Percentiles rank a stretch among this genome's conserved stretches.
Evolutionary conservation across 2,888 invertebrate genomes (phyloP).

Genomic region (Drosophila prostipennis): DNA sequence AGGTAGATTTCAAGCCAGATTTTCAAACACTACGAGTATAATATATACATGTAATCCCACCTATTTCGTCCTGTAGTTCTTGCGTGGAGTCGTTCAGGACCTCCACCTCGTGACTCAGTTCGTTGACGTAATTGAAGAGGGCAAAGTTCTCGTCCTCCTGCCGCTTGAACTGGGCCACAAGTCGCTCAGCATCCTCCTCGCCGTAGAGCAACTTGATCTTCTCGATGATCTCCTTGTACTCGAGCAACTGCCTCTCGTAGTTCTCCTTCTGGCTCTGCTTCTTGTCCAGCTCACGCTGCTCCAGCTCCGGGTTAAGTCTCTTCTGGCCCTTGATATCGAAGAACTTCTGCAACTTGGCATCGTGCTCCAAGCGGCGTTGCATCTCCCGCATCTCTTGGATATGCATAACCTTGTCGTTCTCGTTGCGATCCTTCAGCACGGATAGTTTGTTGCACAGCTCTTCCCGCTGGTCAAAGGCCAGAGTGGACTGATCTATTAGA

Average conservation of each 20-base stretch:
- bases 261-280: constrained; percentile 88
- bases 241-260: constrained; percentile 89
- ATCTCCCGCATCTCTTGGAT: constrained; percentile 94
- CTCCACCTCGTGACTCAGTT: constrained; percentile 93
- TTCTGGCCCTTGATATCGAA: constrained; percentile 93
- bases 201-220: constrained; percentile 88
- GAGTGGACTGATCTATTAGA: constrained; percentile 93
- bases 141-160: constrained; percentile 97
- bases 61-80: constrained; percentile 87
- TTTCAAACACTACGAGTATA: too few relatives aligned
- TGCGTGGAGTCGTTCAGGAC: constrained; percentile 89
- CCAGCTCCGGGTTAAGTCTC: constrained; percentile 89
- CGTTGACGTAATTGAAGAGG: constrained; percentile 95
- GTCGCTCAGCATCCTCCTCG: constrained; percentile 88
- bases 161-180: constrained; percentile 91
- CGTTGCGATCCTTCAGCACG: constrained; percentile 91
- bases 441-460: constrained; percentile 92
- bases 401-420: constrained; percentile 88
- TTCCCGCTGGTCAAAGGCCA: constrained; percentile 94
- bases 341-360: constrained; percentile 93
- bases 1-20: too few relatives aligned
- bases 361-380: constrained; percentile 93
- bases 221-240: constrained; percentile 90
- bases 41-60: constrained; percentile 60
- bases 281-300: constrained; percentile 90